phyloP scores from a whole-genome alignment of 2,797 vertebrate species.

The Ctenopoma kingsleyae region DNA sequence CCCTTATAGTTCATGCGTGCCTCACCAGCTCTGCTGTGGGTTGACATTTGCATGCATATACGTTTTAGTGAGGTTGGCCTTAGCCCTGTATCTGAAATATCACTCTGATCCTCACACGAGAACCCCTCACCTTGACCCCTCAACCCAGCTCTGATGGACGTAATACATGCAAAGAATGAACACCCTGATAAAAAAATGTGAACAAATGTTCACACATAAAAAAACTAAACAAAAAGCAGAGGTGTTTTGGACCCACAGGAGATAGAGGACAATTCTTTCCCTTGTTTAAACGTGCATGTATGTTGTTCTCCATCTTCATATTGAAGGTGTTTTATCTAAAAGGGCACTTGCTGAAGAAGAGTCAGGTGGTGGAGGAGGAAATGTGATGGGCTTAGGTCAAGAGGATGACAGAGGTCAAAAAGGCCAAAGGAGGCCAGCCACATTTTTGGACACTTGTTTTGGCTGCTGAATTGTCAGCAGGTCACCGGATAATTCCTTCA shows the following conservation, averaged over 20 bases:
- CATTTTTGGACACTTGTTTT: conserved; percentile 55
- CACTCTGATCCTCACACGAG: conserved; percentile 53
- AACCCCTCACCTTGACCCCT: conserved; percentile 49
- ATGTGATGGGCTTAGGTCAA: conserved; percentile 45
- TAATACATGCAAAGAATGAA: conserved; percentile 50
- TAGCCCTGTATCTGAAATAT: conserved; percentile 59
- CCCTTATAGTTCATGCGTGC: conserved; percentile 66
- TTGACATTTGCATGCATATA: conserved; percentile 82
- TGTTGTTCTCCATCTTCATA: conserved; percentile 88
- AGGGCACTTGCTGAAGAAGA: conserved; percentile 76
- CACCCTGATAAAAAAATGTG: conserved; percentile 33
- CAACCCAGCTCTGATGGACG: conserved; percentile 53
- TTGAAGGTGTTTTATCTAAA: conserved; percentile 88
- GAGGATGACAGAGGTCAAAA: conserved; percentile 53
- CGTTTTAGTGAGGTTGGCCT: conserved; percentile 75
- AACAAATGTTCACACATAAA: conserved; percentile 37
- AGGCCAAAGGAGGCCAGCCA: conserved; percentile 52
- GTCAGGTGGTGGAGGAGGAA: conserved; percentile 54
- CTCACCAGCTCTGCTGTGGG: conserved; percentile 70
- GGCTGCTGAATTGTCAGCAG: conserved; percentile 46
- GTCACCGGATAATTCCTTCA: conserved; percentile 53
- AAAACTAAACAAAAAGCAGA: conserved; percentile 31
- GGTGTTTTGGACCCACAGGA: conserved; percentile 48
- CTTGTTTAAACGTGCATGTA: conserved; percentile 70
- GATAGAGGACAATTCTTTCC: conserved; percentile 60